Conservation (phyloP, 1,140 invertebrate species). For the Nasonia vitripennis region DNA sequence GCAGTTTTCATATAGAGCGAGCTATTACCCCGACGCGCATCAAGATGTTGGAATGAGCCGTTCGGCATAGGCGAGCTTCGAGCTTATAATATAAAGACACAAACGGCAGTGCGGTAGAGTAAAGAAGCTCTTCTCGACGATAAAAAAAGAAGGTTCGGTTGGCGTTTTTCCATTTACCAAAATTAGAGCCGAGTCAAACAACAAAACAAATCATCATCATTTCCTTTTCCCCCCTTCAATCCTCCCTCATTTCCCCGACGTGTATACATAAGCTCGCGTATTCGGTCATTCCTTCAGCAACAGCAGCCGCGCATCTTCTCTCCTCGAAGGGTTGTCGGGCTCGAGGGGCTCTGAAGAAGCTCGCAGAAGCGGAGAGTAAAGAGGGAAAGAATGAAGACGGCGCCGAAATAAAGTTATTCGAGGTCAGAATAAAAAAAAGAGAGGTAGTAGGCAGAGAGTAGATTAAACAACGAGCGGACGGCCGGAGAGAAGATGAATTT, state of each 20-base stretch:
- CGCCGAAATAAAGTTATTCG: neutral
- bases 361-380: neutral
- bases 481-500: neutral
- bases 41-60: neutral
- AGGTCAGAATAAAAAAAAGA: neutral
- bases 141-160: neutral
- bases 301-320: neutral
- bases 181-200: neutral
- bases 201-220: slow-evolving; percentile 36
- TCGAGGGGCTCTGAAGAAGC: slow-evolving; percentile 39
- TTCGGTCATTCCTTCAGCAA: slow-evolving; percentile 33
- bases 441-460: neutral
- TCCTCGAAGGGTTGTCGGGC: neutral
- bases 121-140: neutral
- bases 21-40: neutral
- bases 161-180: no score
- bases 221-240: neutral
- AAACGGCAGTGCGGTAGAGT: neutral
- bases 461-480: slow-evolving; percentile 1
- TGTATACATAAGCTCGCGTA: neutral
- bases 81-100: neutral
- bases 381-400: neutral
- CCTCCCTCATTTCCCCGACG: neutral
- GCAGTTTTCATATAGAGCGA: neutral
- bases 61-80: neutral